These are phyloP conservation scores for Tetrapedia diversipes DNA, from an alignment of 2,888 invertebrate species.

Conservation along the genomic window DNA sequence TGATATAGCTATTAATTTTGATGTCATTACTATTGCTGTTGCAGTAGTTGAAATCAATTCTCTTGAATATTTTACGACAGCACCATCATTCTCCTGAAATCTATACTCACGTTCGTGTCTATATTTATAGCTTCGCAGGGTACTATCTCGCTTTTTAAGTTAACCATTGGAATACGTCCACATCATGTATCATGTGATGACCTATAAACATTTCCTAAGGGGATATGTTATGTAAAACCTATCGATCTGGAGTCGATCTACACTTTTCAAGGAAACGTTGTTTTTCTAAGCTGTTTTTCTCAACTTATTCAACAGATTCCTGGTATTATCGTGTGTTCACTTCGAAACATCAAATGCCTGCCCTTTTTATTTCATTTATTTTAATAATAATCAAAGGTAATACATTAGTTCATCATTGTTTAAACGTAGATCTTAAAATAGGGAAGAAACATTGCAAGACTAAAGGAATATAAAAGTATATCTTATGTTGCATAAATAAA, in stretches of 20 bases:
- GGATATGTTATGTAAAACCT: slow-evolving; percentile 23
- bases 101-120: slow-evolving; percentile 69
- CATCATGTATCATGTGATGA: slow-evolving; percentile 71
- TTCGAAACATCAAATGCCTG: neutral
- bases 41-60: slow-evolving; percentile 72
- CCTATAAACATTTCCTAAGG: slow-evolving; percentile 59
- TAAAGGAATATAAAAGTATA: too few relatives aligned
- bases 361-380: neutral
- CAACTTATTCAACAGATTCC: neutral
- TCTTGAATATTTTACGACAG: slow-evolving; percentile 77
- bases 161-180: slow-evolving; percentile 77
- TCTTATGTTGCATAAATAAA: too few relatives aligned
- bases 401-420: too few relatives aligned
- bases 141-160: slow-evolving; percentile 66
- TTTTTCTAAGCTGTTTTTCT: neutral
- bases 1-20: slow-evolving; percentile 11
- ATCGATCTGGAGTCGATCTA: slow-evolving; percentile 32
- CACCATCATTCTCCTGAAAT: slow-evolving; percentile 70
- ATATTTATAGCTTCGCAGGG: slow-evolving; percentile 68
- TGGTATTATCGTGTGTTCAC: neutral
- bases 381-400: too few relatives aligned
- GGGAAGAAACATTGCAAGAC: too few relatives aligned
- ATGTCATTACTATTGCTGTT: slow-evolving; percentile 10
- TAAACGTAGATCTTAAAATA: too few relatives aligned
- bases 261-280: slow-evolving; percentile 58